A percentile compares a stretch with the other conserved stretches of the same genome.
Evolutionary conservation across 2,888 invertebrate species (phyloP).

Genomic region (Crematogaster levior): DNA sequence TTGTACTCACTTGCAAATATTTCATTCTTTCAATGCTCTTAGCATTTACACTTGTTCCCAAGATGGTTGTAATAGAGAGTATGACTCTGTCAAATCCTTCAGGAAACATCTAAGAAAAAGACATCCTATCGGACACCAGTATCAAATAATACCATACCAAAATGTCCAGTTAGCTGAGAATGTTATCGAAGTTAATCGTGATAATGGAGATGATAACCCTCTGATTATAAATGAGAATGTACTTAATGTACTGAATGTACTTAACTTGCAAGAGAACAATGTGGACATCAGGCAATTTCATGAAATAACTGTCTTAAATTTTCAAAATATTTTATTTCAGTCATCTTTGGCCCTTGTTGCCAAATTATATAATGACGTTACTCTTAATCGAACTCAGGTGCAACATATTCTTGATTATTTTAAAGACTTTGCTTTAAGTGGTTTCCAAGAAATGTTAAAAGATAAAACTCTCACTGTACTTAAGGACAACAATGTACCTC

Average conservation of each 20-base stretch:
- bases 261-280: not conserved
- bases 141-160: too few species aligned
- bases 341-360: not conserved
- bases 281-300: not conserved
- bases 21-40: not conserved
- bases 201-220: not conserved
- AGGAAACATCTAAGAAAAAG: not conserved
- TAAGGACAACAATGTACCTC: not conserved
- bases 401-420: not conserved
- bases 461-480: not conserved
- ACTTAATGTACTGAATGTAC: too few species aligned
- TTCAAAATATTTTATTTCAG: not conserved
- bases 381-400: not conserved
- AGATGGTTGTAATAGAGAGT: constrained; percentile 6
- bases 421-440: not conserved
- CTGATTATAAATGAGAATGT: not conserved
- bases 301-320: constrained; percentile 8
- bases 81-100: not conserved
- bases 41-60: constrained; percentile 16
- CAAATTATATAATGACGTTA: constrained; percentile 7
- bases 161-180: not conserved
- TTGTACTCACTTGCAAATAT: not conserved
- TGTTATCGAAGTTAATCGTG: not conserved
- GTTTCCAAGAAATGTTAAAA: not conserved
- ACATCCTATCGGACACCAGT: constrained; percentile 1